phyloP scores from a whole-genome alignment of 2,797 vertebrate species.

The Falco berigora region DNA sequence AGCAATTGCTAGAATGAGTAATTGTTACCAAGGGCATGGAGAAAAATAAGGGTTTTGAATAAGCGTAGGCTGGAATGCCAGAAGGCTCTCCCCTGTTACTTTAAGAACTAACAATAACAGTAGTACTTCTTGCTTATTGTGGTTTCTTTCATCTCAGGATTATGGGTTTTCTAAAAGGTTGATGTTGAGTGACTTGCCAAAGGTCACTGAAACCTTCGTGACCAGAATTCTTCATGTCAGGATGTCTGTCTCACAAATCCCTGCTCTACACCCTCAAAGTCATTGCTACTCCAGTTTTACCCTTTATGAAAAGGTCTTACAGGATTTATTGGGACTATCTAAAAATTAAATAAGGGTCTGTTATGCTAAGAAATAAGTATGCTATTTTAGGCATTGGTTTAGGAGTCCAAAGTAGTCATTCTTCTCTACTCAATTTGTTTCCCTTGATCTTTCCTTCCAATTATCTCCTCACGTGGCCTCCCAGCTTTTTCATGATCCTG shows the following conservation, averaged over 20 bases:
- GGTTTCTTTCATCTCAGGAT: slow-evolving; percentile 24
- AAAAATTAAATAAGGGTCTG: neutral
- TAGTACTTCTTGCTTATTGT: neutral
- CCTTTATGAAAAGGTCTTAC: neutral
- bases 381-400: neutral
- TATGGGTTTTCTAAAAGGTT: slow-evolving; percentile 19
- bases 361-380: slow-evolving; percentile 29
- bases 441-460: neutral
- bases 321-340: neutral
- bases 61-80: neutral
- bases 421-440: slow-evolving; percentile 12
- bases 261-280: neutral
- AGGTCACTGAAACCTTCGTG: neutral
- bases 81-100: neutral
- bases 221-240: neutral
- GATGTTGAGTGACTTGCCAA: neutral
- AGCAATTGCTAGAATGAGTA: neutral
- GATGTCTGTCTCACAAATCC: slow-evolving; percentile 14
- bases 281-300: neutral
- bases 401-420: neutral
- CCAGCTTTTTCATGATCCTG: neutral
- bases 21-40: neutral
- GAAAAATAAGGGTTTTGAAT: slow-evolving; percentile 1
- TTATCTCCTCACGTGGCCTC: neutral
- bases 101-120: slow-evolving; percentile 5